Evolutionary conservation across 2,113 vertebrate species (phyloP), one percentile per base, ranked within the genome.

Genomic region (Saccopteryx leptura): DNA sequence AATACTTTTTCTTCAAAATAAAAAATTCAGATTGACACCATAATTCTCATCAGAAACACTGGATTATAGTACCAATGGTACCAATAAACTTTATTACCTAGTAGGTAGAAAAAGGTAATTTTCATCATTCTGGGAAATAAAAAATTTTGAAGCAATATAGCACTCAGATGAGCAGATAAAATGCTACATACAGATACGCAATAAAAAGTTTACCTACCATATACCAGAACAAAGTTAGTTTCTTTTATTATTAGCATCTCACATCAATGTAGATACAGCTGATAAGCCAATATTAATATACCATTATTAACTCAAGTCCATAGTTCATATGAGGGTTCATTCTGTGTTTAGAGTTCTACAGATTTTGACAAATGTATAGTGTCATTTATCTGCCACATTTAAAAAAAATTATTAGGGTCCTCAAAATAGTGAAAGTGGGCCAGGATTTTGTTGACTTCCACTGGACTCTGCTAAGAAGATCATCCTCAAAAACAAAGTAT

Each of bases 1-100:
- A 14, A 58, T 63, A 61, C 78, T 96, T 75, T 82, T 96, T 75
- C n/a, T 93, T 94, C 81, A 93, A 75, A 88, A 84, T 79, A 74
- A 83, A 58, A 46, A 69, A 39, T 39, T 52, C n/a, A 63, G 23
- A 68, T 46, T 58, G 19, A 19, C 66, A 81, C 54, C n/a, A 68
- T 56, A 87, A 90, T 74, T 74, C 33, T 89, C 31, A 83, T 24
- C 46, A 71, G 50, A 94, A 96, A 56, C 15, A 90, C 8, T 82
- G 60, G 39, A 61, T 83, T 71, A 15, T 48, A 75, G 9, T 28
- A 79, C n/a, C 33, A 83, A 39, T 9, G n/a, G 56, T 17, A 68
- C 52, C 39, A 76, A 12, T 58, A 94, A 81, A 85, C 19, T 11
- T 15, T 68, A n/a, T 28, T 33, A 66, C 14, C 2, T 17, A 26